Conservation (phyloP, 2,888 invertebrate genomes). For the Sialis lutaria region DNA sequence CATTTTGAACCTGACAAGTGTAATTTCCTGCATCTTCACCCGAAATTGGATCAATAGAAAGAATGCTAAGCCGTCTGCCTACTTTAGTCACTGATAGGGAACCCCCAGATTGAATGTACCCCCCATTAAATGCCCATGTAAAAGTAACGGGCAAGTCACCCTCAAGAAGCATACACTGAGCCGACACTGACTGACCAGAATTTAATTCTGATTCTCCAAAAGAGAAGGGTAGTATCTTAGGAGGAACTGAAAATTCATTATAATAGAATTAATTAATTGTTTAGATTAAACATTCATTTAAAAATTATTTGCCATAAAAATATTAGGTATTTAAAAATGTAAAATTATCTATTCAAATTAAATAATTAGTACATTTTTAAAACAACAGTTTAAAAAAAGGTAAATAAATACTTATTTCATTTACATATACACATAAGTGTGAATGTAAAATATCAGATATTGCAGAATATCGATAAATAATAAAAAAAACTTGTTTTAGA, state of each 20-base stretch:
- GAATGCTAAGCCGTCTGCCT: slow-evolving; percentile 42
- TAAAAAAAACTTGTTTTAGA: neutral
- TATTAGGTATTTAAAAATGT: too few species aligned
- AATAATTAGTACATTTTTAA: neutral
- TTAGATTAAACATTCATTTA: too few species aligned
- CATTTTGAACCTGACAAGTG: slow-evolving; percentile 41
- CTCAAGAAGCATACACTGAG: slow-evolving; percentile 46
- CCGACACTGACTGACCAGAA: slow-evolving; percentile 17
- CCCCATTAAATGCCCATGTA: slow-evolving; percentile 44
- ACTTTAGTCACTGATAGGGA: slow-evolving; percentile 36
- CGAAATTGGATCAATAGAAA: slow-evolving; percentile 42
- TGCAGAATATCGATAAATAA: too few species aligned
- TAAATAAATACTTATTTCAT: neutral
- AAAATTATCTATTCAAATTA: too few species aligned
- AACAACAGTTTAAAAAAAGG: neutral
- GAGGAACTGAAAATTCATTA: slow-evolving; percentile 37
- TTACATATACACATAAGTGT: neutral
- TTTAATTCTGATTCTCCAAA: slow-evolving; percentile 51
- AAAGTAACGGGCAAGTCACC: slow-evolving; percentile 64
- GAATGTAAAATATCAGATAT: neutral
- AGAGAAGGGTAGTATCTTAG: slow-evolving; percentile 60
- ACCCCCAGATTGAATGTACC: slow-evolving; percentile 26
- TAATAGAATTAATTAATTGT: too few species aligned
- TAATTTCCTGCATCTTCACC: slow-evolving; percentile 43
- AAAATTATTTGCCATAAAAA: too few species aligned